These are phyloP conservation scores for Alaudala cheleensis DNA, from an alignment of 2,113 vertebrate genomes.

Conservation along the genomic window DNA sequence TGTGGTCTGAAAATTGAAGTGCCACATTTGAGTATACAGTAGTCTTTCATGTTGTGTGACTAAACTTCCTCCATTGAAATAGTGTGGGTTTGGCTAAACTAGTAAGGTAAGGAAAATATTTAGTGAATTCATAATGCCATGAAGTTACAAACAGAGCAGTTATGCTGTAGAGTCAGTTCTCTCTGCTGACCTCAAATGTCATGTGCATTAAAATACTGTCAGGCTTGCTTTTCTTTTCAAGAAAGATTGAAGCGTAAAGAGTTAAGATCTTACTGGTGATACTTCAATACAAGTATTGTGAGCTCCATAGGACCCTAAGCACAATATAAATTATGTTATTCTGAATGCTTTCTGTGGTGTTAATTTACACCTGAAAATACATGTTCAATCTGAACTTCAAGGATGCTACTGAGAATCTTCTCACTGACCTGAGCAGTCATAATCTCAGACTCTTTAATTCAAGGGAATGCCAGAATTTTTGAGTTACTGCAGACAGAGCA, in stretches of 20 bases:
- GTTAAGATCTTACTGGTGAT: not conserved
- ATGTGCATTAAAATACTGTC: not conserved
- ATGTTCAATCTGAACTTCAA: not conserved
- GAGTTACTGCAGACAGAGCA: not conserved
- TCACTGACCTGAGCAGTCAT: not conserved
- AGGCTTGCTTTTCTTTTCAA: not conserved
- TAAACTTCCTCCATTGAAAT: conserved; percentile 21
- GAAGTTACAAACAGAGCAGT: not conserved
- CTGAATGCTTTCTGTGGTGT: not conserved
- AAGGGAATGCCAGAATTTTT: not conserved
- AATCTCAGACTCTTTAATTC: not conserved
- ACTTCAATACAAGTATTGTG: not conserved
- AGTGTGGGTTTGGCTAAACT: not conserved
- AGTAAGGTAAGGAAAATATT: not conserved
- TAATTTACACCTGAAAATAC: not conserved
- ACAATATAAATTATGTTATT: not conserved
- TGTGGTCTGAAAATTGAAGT: not conserved
- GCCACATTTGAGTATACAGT: not conserved
- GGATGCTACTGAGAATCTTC: not conserved
- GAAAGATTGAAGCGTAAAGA: not conserved
- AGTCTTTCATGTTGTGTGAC: not conserved
- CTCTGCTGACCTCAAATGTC: not conserved
- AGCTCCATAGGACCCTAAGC: not conserved
- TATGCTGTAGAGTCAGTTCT: not conserved
- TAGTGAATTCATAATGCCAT: not conserved